These are phyloP conservation scores for Morone chrysops DNA, from an alignment of 2,113 vertebrate genomes.

Conservation along the genomic window DNA sequence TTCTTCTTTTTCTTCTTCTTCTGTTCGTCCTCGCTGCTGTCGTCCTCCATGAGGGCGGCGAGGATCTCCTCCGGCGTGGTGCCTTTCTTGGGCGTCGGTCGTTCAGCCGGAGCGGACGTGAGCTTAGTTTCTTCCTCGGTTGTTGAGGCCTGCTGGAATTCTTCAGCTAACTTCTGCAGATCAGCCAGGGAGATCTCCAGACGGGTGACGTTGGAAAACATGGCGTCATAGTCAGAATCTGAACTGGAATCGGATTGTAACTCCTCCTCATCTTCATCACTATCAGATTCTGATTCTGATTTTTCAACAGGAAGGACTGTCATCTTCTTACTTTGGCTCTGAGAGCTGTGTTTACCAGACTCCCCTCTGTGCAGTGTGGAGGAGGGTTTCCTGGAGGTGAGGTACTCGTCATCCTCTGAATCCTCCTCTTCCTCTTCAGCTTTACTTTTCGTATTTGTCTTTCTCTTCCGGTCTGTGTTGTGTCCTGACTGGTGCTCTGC, in stretches of 20 bases:
- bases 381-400: constrained; percentile 64
- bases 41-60: constrained; percentile 85
- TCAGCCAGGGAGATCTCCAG: constrained; percentile 88
- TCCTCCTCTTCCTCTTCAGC: constrained; percentile 76
- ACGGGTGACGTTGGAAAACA: constrained; percentile 86
- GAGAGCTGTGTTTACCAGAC: not conserved
- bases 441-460: constrained; percentile 33
- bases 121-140: not conserved
- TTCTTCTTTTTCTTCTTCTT: constrained; percentile 69
- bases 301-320: not conserved
- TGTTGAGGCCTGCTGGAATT: constrained; percentile 17
- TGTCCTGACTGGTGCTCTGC: not conserved
- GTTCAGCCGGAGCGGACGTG: not conserved
- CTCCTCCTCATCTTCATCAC: constrained; percentile 20
- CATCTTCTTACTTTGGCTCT: constrained; percentile 14
- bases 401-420: constrained; percentile 89
- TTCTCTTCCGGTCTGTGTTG: constrained; percentile 7
- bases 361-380: not conserved
- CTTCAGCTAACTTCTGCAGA: constrained; percentile 84
- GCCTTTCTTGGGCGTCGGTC: constrained; percentile 56
- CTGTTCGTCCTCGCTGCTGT: constrained; percentile 66
- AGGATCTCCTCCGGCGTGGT: constrained; percentile 89
- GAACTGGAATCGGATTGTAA: constrained; percentile 62
- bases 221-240: constrained; percentile 87
- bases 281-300: constrained; percentile 21